These are phyloP conservation scores for Enchytraeus crypticus DNA, from an alignment of 2,888 invertebrate species.

Conservation along the genomic window DNA sequence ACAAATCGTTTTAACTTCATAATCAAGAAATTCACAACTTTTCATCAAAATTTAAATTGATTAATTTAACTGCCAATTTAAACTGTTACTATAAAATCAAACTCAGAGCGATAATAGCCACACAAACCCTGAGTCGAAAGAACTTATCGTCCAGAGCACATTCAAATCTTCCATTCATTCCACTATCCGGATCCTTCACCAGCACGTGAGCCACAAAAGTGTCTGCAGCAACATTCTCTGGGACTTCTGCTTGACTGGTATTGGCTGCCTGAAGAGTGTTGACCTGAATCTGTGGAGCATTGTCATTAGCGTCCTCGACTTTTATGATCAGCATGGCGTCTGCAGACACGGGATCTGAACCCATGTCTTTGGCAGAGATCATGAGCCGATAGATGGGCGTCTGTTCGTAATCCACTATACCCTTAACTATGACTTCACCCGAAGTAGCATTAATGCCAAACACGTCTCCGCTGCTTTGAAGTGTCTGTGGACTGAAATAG, in stretches of 20 bases:
- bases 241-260: constrained; percentile 55
- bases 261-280: neutral
- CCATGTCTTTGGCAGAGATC: constrained; percentile 8
- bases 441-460: constrained; percentile 4
- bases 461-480: neutral
- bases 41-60: no score
- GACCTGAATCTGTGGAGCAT: constrained; percentile 2
- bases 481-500: constrained; percentile 1
- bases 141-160: constrained; percentile 51
- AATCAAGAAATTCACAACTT: no score
- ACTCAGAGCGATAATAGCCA: no score
- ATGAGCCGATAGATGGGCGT: constrained; percentile 8
- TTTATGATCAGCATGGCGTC: constrained; percentile 5
- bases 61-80: no score
- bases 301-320: constrained; percentile 8
- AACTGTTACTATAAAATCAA: no score
- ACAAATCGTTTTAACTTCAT: no score
- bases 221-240: constrained; percentile 69
- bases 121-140: neutral
- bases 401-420: constrained; percentile 10
- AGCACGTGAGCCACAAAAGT: constrained; percentile 65
- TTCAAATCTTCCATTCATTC: constrained; percentile 71
- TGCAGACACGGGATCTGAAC: constrained; percentile 4
- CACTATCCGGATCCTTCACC: constrained; percentile 69
- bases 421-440: constrained; percentile 6